Conservation (phyloP, 2,797 vertebrate genomes). For the Anolis apletophallus region DNA sequence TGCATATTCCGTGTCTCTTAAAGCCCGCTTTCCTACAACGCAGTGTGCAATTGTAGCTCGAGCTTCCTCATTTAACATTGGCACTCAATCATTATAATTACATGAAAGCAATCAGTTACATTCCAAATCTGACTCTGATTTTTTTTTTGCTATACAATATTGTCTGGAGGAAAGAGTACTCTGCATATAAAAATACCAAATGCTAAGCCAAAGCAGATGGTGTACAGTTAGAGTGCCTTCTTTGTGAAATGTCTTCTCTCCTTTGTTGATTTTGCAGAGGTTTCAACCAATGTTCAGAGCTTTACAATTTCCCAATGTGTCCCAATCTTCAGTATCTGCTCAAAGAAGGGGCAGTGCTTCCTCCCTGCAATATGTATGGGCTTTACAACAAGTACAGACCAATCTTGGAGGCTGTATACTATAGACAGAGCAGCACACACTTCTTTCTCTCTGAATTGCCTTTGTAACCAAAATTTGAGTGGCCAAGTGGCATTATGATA, state of each 20-base stretch:
- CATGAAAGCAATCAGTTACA: neutral
- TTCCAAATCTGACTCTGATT: slow-evolving; percentile 10
- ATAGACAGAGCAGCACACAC: neutral
- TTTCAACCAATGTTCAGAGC: neutral
- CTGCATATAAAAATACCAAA: neutral
- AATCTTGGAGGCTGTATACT: neutral
- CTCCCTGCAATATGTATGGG: neutral
- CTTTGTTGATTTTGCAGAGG: neutral
- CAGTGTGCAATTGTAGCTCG: neutral
- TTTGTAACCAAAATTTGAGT: slow-evolving; percentile 1
- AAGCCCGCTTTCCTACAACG: neutral
- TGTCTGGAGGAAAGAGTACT: neutral
- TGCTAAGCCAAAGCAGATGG: too few species aligned
- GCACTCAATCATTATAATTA: neutral
- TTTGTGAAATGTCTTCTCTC: neutral
- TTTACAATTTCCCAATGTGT: neutral
- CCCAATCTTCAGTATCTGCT: neutral
- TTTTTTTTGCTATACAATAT: slow-evolving; percentile 5
- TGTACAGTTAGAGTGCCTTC: neutral
- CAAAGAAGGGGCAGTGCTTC: neutral
- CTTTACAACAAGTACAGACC: neutral
- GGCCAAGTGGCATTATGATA: too few species aligned
- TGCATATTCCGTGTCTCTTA: neutral
- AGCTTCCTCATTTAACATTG: neutral
- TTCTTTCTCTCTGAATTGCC: neutral